Base-by-base conservation (phyloP, 2,113 vertebrate species). In the Onychostoma macrolepis region DNA sequence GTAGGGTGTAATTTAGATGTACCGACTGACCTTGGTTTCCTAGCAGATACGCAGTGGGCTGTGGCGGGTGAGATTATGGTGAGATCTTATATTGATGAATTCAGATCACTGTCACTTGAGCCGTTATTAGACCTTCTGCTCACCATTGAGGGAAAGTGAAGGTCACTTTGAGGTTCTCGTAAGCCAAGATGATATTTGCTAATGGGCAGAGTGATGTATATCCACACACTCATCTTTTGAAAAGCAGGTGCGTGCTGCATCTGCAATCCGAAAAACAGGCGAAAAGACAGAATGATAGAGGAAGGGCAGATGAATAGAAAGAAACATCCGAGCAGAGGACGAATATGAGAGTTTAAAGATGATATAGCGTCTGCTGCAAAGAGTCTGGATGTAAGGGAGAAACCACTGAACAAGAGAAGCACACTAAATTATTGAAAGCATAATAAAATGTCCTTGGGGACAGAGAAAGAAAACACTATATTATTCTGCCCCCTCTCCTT, bases 391-490 rank as follows among this genome's bases (percentile, higher is more conserved):
- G 78, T 53, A 65, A 83, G 79, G 58, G 53, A 67, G 83, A 45
- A 67, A 80, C 56, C 80, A 71, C 56, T 63, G 67, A 87, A 93
- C 89, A 90, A 93, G 90, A 92, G 90, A 91, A 50, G 67, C 88
- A 80, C 72, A 65, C 88, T 93, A 92, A 94, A 94, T 94, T 90
- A 94, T 91, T 92, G 89, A 93, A 90, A 89, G 90, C 88, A 90
- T 91, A 94, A 93, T 93, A 86, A 93, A 93, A 93, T 89, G 93
- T 91, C 93, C 91, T 95, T 95, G 93, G 89, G 89, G 90, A 85
- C 79, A 77, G 67, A 90, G 85, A 92, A 90, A 90, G 90, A 93
- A 93, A 92, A 92, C 90, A 89, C 88, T 85, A 89, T 87, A 91
- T 89, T 89, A 85, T 90, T 92, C 89, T 90, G 86, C 65, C 61